These are phyloP conservation scores for Ptychoptera contaminata DNA, from an alignment of 2,888 invertebrate genomes.

Conservation along the genomic window DNA sequence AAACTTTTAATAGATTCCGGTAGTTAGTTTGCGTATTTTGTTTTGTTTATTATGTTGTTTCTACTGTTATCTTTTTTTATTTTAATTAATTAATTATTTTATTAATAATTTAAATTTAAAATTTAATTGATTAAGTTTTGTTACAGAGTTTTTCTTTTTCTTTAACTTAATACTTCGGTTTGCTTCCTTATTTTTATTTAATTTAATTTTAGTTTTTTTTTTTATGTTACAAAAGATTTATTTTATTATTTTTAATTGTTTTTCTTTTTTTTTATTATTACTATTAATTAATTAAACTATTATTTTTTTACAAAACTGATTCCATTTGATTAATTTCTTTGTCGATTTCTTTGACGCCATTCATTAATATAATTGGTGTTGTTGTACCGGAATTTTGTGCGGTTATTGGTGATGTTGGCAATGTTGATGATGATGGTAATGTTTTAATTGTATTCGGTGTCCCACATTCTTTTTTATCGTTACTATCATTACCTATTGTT, in stretches of 20 bases:
- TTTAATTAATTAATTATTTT: too few relatives aligned
- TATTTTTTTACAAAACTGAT: constrained; percentile 7
- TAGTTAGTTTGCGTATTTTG: too few relatives aligned
- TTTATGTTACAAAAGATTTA: background rate
- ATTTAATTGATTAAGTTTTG: too few relatives aligned
- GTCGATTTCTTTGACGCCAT: constrained; percentile 16
- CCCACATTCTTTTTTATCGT: background rate
- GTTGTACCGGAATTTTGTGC: constrained; percentile 10
- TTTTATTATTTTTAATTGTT: background rate
- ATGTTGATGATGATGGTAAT: constrained; percentile 2
- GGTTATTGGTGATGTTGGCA: constrained; percentile 5
- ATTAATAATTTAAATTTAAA: too few relatives aligned
- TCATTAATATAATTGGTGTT: constrained; percentile 7
- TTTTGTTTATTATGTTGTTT: too few relatives aligned
- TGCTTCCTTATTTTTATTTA: background rate
- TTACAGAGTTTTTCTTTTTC: too few relatives aligned
- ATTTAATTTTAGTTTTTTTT: background rate
- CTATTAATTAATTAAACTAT: background rate
- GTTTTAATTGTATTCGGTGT: constrained; percentile 11
- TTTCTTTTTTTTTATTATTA: background rate
- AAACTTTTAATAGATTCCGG: too few relatives aligned
- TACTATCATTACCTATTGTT: background rate
- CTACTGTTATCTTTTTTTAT: too few relatives aligned
- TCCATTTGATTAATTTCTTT: constrained; percentile 43
- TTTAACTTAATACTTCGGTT: background rate